Evolutionary conservation across 2,888 invertebrate genomes (phyloP).

Genomic region (Baccha elongata): DNA sequence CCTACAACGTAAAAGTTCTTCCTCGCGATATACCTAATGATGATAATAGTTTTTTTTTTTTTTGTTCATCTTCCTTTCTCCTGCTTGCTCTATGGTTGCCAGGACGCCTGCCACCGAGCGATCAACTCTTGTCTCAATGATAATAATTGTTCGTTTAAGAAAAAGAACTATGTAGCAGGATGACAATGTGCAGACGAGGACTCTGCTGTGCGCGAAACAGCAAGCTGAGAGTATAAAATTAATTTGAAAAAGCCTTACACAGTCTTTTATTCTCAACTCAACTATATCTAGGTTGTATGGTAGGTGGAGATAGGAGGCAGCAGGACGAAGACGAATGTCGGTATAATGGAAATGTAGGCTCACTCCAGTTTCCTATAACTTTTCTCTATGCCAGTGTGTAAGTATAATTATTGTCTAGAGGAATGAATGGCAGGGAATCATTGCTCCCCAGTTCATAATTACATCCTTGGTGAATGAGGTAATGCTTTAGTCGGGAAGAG

Average conservation of each 20-base stretch:
- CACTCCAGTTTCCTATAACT: slow-evolving; percentile 17
- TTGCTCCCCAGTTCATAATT: slow-evolving; percentile 71
- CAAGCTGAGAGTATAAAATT: slow-evolving; percentile 56
- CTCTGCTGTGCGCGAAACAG: slow-evolving; percentile 15
- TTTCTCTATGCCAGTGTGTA: slow-evolving; percentile 43
- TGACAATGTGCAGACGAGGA: slow-evolving; percentile 41
- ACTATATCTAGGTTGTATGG: slow-evolving; percentile 21
- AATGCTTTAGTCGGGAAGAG: slow-evolving; percentile 23
- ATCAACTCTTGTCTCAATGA: slow-evolving; percentile 53
- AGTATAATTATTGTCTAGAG: slow-evolving; percentile 69
- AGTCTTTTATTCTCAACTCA: slow-evolving; percentile 38
- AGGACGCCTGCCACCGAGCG: background rate
- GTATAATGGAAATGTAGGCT: slow-evolving; percentile 7
- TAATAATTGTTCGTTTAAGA: slow-evolving; percentile 71
- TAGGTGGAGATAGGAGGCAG: background rate
- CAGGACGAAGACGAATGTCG: background rate
- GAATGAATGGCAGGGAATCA: slow-evolving; percentile 69
- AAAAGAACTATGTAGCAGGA: slow-evolving; percentile 32
- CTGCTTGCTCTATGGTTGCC: slow-evolving; percentile 31
- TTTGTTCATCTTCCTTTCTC: background rate
- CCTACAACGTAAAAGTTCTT: slow-evolving; percentile 49
- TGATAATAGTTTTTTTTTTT: slow-evolving; percentile 47
- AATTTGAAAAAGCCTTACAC: slow-evolving; percentile 61
- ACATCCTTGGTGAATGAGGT: slow-evolving; percentile 64
- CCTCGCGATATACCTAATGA: slow-evolving; percentile 51